These are phyloP conservation scores for Anthoptus insignis DNA, from an alignment of 2,888 invertebrate genomes.

Conservation along the genomic window DNA sequence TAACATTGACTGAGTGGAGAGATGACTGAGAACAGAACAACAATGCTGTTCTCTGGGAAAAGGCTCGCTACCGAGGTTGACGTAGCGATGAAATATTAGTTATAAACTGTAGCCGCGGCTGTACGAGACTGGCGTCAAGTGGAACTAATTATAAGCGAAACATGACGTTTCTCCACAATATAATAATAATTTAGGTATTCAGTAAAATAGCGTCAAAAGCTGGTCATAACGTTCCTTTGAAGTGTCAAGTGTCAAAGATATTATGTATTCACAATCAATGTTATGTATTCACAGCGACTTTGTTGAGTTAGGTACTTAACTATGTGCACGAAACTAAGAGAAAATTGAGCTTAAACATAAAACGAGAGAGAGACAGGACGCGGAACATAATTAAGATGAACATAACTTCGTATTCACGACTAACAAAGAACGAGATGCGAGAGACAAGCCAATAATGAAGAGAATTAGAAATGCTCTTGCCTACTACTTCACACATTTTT, in stretches of 20 bases:
- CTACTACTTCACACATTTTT: conserved; percentile 25
- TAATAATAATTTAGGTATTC: conserved; percentile 7
- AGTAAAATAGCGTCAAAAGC: background rate
- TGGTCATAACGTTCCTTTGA: background rate
- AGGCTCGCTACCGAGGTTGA: background rate
- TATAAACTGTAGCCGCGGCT: background rate
- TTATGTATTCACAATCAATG: too few relatives aligned
- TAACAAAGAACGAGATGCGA: background rate
- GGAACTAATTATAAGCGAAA: conserved; percentile 2
- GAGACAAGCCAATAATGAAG: background rate
- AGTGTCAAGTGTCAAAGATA: background rate
- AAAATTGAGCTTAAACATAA: too few relatives aligned
- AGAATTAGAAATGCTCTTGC: background rate
- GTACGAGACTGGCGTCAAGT: background rate
- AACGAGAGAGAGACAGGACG: too few relatives aligned
- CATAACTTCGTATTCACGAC: background rate
- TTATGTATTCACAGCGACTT: too few relatives aligned
- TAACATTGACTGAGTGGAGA: too few relatives aligned
- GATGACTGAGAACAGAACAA: background rate
- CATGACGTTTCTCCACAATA: background rate
- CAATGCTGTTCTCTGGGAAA: background rate
- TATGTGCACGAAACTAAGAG: too few relatives aligned
- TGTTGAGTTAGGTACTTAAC: too few relatives aligned
- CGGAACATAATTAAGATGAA: background rate
- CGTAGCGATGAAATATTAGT: background rate